A percentile compares a stretch with the other conserved stretches of the same genome.
These are phyloP conservation scores for Microcaecilia unicolor DNA, from an alignment of 2,797 vertebrate genomes.

Conservation along the genomic window DNA sequence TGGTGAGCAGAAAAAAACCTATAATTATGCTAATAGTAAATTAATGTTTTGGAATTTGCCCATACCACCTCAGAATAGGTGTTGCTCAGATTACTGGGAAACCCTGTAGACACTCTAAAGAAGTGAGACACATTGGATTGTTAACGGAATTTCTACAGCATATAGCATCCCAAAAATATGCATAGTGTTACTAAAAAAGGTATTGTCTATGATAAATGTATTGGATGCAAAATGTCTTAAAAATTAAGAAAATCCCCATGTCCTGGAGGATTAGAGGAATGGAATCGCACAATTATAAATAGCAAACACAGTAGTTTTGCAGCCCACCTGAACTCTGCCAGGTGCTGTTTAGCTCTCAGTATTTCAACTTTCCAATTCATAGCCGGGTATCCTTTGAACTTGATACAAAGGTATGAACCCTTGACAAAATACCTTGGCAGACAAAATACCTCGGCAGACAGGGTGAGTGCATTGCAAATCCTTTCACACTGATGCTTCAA, in stretches of 20 bases:
- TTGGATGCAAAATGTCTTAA: neutral
- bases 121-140: slow-evolving; percentile 3
- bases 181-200: no score
- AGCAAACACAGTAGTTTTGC: neutral
- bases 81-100: slow-evolving; percentile 21
- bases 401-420: neutral
- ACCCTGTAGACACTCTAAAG: neutral
- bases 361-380: neutral
- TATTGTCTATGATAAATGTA: no score
- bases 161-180: no score
- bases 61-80: slow-evolving; percentile 19
- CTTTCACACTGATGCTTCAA: no score
- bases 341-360: no score
- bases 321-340: no score
- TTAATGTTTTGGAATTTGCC: slow-evolving; percentile 28
- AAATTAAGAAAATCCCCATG: neutral
- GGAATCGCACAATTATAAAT: no score
- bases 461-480: no score
- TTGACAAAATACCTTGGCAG: neutral
- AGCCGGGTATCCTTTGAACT: neutral
- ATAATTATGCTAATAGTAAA: slow-evolving; percentile 32
- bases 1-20: slow-evolving; percentile 6
- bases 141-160: no score
- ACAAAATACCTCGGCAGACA: neutral
- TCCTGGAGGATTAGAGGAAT: neutral